These are phyloP conservation scores for Arizona elegans DNA, from an alignment of 2,113 vertebrate genomes.

Conservation along the genomic window DNA sequence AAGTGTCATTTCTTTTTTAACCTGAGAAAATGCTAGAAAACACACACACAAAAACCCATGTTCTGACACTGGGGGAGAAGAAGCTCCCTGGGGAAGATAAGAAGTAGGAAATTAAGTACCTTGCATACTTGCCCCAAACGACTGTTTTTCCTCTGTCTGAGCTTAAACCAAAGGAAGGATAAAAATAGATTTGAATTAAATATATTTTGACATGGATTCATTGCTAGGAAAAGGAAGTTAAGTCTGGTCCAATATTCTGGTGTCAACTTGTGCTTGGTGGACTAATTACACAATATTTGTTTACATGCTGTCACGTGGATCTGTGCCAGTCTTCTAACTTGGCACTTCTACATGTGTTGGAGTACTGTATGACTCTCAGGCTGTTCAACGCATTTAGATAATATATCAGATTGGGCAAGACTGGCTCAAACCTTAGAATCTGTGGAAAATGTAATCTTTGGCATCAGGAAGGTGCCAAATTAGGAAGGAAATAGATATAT, in stretches of 20 bases:
- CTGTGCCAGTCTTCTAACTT: background rate
- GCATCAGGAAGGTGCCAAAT: background rate
- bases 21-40: background rate
- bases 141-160: background rate
- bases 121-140: background rate
- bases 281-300: background rate
- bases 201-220: background rate
- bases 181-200: background rate
- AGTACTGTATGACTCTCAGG: background rate
- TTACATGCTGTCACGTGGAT: background rate
- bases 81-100: background rate
- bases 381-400: background rate
- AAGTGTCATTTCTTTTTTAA: background rate
- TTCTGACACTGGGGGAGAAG: background rate
- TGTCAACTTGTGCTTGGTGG: background rate
- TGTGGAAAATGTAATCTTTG: background rate
- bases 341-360: background rate
- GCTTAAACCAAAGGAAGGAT: background rate
- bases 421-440: background rate
- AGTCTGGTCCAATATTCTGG: background rate
- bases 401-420: background rate
- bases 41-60: too few species aligned
- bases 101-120: background rate
- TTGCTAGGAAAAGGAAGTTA: background rate
- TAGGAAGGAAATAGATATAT: background rate